Percentiles rank a stretch among this genome's conserved stretches.
These are phyloP conservation scores for Drosophila kurseongensis DNA, from an alignment of 1,140 invertebrate species.

Conservation along the genomic window DNA sequence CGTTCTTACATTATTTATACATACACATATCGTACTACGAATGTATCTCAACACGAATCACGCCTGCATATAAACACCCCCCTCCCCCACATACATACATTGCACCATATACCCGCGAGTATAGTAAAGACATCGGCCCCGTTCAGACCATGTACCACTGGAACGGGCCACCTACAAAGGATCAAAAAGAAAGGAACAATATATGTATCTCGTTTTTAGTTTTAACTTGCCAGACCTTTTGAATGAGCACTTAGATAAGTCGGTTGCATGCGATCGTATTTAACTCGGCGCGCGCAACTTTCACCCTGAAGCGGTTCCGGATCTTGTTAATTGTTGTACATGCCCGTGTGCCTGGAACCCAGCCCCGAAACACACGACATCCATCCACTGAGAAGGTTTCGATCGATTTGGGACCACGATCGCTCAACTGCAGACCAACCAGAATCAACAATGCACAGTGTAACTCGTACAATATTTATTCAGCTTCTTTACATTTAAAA, in stretches of 20 bases:
- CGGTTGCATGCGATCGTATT: slow-evolving; percentile 33
- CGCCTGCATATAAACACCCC: slow-evolving; percentile 24
- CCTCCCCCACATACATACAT: slow-evolving; percentile 15
- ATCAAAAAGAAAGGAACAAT: slow-evolving; percentile 34
- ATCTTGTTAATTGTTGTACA: slow-evolving; percentile 75
- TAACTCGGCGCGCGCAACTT: slow-evolving; percentile 39
- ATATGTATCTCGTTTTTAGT: slow-evolving; percentile 80
- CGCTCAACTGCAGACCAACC: slow-evolving; percentile 17
- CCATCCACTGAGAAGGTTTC: neutral
- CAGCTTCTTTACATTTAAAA: slow-evolving; percentile 71
- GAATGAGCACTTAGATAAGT: slow-evolving; percentile 36
- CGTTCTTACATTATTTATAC: slow-evolving; percentile 45
- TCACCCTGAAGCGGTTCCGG: slow-evolving; percentile 60
- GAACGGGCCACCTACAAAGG: slow-evolving; percentile 29
- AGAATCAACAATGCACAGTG: slow-evolving; percentile 49
- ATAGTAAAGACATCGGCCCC: slow-evolving; percentile 29
- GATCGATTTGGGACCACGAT: slow-evolving; percentile 6
- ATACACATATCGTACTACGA: slow-evolving; percentile 36
- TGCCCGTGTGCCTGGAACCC: slow-evolving; percentile 56
- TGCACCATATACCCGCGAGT: slow-evolving; percentile 18
- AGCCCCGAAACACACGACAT: slow-evolving; percentile 3
- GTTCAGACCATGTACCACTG: slow-evolving; percentile 17
- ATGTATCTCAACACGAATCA: slow-evolving; percentile 74
- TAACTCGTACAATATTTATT: slow-evolving; percentile 80
- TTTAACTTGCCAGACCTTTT: slow-evolving; percentile 75